Base-by-base conservation (phyloP, 2,888 invertebrate genomes). In the Carabus problematicus region DNA sequence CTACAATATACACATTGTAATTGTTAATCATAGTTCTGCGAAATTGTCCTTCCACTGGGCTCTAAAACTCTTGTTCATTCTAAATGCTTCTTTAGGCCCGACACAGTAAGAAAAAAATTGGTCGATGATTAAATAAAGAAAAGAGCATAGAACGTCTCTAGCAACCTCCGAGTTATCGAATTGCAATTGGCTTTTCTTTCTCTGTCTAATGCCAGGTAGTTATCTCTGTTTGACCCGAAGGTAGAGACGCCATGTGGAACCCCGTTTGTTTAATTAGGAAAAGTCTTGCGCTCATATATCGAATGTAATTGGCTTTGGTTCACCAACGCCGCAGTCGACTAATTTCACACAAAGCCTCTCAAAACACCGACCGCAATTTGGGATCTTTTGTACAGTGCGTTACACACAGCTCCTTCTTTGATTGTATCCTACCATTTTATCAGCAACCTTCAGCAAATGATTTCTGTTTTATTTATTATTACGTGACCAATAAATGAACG, bases 281-380 rank as follows among this genome's bases (percentile, higher is more conserved):
- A 56, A 66, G 66, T 58, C 59, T 66, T 56, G 58, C 49, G 47
- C 66, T 56, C 66, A 66, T 66, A 66, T 66, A 66, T 66, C 66
- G 66, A 66, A 47, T 64, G 66, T 66, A 66, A 66, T 66, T 66
- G 66, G 66, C 58, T 66, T 66, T 59, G 47, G 56, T 29, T 29
- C 72, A 19, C 69, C 71, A 69, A 60, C 70, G 69, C 72, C 71
- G 72, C 72, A 71, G 67, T 64, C 71, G 64, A 62, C 72, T 72
- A 73, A 72, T 72, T 73, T 73, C 71, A 71, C 71, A 70, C 72
- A 70, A 71, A 73, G 71, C 71, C 70, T 58, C 71, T 71, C 66
- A 71, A 66, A 29, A 29, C 29, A 70, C 66, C 62, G 70, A 45
- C 43, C 64, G 58, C 63, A 47, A 63, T 70, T 47, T 19, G 39